Evolutionary conservation across 2,888 invertebrate species (phyloP).

Genomic region (Zaprionus lineosus): DNA sequence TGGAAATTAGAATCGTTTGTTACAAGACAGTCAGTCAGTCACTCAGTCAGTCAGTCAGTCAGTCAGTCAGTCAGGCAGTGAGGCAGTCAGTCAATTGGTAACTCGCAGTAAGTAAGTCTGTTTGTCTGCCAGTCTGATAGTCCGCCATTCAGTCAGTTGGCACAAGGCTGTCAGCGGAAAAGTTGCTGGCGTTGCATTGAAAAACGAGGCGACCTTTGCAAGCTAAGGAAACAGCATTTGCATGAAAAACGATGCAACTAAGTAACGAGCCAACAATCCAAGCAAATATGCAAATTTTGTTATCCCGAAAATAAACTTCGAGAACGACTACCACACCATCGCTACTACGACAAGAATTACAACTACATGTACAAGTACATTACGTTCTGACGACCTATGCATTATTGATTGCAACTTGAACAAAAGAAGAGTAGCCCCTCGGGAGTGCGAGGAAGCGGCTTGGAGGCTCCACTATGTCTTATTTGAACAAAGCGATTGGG

Average conservation of each 20-base stretch:
- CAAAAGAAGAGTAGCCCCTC: constrained; percentile 28
- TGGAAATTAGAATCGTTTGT: constrained; percentile 64
- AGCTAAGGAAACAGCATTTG: constrained; percentile 44
- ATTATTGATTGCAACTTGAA: constrained; percentile 59
- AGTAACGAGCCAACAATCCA: neutral
- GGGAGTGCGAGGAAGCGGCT: too few species aligned
- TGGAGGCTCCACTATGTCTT: too few species aligned
- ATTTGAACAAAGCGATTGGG: too few species aligned
- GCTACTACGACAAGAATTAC: neutral
- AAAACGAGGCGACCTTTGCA: constrained; percentile 56
- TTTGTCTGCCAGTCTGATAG: constrained; percentile 10
- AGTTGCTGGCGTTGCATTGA: constrained; percentile 65
- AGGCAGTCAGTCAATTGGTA: constrained; percentile 11
- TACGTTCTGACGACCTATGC: constrained; percentile 50
- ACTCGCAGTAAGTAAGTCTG: constrained; percentile 9
- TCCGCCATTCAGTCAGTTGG: constrained; percentile 26
- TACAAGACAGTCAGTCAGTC: constrained; percentile 39
- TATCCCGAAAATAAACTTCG: constrained; percentile 55
- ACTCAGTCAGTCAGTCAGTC: constrained; percentile 12
- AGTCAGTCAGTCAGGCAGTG: constrained; percentile 36
- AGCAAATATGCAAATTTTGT: constrained; percentile 55
- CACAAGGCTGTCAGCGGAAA: constrained; percentile 51
- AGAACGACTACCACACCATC: too few species aligned
- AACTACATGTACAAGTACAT: neutral
- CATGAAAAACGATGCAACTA: constrained; percentile 26